phyloP scores from a whole-genome alignment of 2,113 vertebrate species.

The Pholis gunnellus region DNA sequence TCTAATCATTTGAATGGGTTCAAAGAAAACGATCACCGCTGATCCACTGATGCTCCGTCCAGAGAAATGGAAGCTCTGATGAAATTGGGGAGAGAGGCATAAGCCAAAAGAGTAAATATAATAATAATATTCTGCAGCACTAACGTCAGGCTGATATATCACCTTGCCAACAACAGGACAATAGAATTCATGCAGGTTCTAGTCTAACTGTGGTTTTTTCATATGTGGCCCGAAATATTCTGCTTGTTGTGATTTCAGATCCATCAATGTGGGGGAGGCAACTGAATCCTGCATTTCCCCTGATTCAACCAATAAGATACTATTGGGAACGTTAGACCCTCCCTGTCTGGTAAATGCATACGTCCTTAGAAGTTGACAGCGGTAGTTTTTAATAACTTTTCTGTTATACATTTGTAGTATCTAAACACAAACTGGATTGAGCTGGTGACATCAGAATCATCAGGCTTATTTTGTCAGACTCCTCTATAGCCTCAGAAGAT shows the following conservation, averaged over 20 bases:
- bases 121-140: neutral
- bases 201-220: neutral
- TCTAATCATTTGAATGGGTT: neutral
- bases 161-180: neutral
- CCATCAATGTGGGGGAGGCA: neutral
- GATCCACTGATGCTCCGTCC: neutral
- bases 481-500: neutral
- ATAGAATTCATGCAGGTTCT: neutral
- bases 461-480: neutral
- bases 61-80: neutral
- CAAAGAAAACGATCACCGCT: neutral
- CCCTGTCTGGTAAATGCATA: neutral
- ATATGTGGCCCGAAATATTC: neutral
- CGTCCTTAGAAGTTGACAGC: neutral
- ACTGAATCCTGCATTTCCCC: too few relatives aligned
- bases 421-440: neutral
- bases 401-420: neutral
- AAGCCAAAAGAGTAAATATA: conserved; percentile 3
- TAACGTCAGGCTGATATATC: neutral
- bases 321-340: neutral
- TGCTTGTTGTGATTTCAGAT: neutral
- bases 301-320: neutral
- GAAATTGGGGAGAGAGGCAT: neutral
- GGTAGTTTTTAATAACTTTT: neutral
- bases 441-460: too few relatives aligned